Evolutionary conservation across 2,797 vertebrate genomes (phyloP), one percentile per base, ranked within the genome.

Genomic region (Leptatherina wallacei): DNA sequence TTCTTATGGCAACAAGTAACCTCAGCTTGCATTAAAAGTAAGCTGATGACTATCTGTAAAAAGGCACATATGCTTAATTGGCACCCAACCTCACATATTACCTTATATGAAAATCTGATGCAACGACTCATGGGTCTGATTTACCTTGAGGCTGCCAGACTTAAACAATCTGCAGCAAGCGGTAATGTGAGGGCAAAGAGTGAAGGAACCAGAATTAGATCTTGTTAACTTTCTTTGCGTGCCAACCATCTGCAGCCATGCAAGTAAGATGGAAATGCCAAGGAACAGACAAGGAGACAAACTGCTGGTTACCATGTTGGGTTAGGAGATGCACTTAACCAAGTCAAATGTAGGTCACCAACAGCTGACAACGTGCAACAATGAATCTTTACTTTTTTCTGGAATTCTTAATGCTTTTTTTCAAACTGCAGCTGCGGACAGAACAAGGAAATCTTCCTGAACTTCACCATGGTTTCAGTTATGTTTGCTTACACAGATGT

Each of bases 161-260:
- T 44, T 4, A 44, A 69, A 82, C 56, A 52, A 51, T 72, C 65
- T 66, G 70, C 55, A 73, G 62, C 32, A 4, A 24, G 32, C 16
- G 60, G 60, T 61, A 61, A 55, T 5, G 13, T 22, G 55, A 71
- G 35, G 35, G 67, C 10, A 62, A 29, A 54, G 61, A 30, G n/a
- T 54, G 49, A 65, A 18, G 57, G 47, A 59, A 49, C 40, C 54
- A 29, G 20, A 30, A 32, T 24, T 0, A 71, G 30, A 44, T 59
- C 51, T n/a, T 22, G 56, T 70, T 87, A 62, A 51, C 56, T 6
- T 35, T 63, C 18, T 60, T 32, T 61, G 62, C 32, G 47, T 63
- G 78, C 75, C 68, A 84, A 82, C 78, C 79, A 87, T 80, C 81
- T 86, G 84, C 75, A 74, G 76, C 33, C 55, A 71, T 85, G 65